These are phyloP conservation scores for Pituophis catenifer DNA, from an alignment of 2,113 vertebrate species.

Conservation along the genomic window DNA sequence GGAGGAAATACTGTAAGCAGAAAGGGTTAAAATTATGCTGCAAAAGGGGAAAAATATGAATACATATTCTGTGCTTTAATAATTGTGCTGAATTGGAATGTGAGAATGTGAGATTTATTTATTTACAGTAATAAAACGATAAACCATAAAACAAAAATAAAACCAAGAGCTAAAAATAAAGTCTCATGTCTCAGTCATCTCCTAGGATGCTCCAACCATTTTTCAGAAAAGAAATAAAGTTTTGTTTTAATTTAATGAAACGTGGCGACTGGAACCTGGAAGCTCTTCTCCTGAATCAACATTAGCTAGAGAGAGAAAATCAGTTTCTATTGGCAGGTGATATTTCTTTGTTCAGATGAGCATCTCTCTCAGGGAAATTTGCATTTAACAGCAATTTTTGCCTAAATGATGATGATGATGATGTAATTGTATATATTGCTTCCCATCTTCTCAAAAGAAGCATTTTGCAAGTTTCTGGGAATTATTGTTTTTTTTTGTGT, in stretches of 20 bases:
- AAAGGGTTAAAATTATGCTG: slow-evolving; percentile 58
- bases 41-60: slow-evolving; percentile 66
- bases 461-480: background rate
- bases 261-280: background rate
- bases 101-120: background rate
- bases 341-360: background rate
- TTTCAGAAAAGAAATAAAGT: slow-evolving; percentile 6
- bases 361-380: background rate
- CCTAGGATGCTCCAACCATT: background rate
- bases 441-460: background rate
- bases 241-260: background rate
- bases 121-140: background rate
- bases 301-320: background rate
- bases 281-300: background rate
- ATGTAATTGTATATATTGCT: background rate
- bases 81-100: slow-evolving; percentile 55
- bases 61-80: slow-evolving; percentile 69
- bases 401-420: background rate
- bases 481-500: background rate
- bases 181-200: background rate
- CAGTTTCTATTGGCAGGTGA: background rate
- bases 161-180: background rate
- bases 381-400: background rate
- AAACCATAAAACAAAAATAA: background rate
- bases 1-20: slow-evolving; percentile 49